Percentiles rank a stretch among this genome's conserved stretches.
Conservation (phyloP, 2,113 vertebrate species). For the Campylomormyrus tamandua region DNA sequence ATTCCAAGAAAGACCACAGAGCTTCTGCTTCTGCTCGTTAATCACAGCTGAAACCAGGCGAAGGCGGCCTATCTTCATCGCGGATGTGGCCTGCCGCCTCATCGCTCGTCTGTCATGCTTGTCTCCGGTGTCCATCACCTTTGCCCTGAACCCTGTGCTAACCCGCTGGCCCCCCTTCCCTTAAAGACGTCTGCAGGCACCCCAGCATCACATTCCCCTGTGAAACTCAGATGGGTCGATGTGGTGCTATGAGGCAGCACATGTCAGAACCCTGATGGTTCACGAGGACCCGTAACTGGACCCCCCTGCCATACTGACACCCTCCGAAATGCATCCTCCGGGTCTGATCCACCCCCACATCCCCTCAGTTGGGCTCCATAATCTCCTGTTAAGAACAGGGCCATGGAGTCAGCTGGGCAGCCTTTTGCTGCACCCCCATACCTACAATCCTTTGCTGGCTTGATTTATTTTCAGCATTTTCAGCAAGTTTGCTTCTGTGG, state of each 20-base stretch:
- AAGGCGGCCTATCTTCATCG: background rate
- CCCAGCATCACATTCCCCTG: background rate
- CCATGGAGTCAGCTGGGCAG: background rate
- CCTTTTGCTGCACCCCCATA: background rate
- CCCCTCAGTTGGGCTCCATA: background rate
- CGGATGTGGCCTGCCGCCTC: background rate
- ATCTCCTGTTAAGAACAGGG: background rate
- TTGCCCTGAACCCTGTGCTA: background rate
- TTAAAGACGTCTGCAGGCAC: background rate
- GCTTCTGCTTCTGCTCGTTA: background rate
- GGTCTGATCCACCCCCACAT: background rate
- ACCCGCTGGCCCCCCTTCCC: background rate
- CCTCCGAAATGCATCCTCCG: background rate
- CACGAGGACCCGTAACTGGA: background rate
- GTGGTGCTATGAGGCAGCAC: background rate
- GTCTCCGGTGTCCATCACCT: background rate
- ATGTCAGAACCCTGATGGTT: background rate
- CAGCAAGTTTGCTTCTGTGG: background rate
- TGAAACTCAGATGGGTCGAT: background rate
- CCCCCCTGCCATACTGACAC: background rate
- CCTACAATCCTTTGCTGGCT: background rate
- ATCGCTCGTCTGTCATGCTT: background rate
- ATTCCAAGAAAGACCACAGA: conserved; percentile 6
- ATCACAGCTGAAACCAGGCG: background rate
- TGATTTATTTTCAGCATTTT: background rate